A percentile compares a stretch with the other conserved stretches of the same genome.
Evolutionary conservation across 2,888 invertebrate species (phyloP).

Genomic region (Laspeyria flexula): DNA sequence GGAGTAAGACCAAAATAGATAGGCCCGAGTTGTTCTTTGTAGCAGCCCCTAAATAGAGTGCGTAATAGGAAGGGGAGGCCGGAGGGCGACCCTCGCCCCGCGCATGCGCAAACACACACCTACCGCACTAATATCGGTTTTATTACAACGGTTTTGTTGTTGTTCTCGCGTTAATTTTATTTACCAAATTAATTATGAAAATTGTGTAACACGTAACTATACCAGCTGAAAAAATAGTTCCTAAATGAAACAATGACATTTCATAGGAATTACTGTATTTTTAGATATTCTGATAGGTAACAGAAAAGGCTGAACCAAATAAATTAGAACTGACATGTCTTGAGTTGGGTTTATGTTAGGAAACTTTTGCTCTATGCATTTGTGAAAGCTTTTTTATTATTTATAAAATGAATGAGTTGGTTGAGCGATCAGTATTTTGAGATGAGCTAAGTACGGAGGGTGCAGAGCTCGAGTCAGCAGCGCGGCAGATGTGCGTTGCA

Average conservation of each 20-base stretch:
- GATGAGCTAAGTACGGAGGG: constrained; percentile 53
- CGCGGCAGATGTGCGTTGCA: constrained; percentile 73
- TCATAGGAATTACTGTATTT: background rate
- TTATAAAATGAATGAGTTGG: constrained; percentile 20
- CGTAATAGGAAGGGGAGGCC: constrained; percentile 82
- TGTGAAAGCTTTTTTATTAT: background rate
- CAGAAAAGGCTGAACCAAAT: too few species aligned
- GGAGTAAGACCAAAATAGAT: constrained; percentile 81
- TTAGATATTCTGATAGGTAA: background rate
- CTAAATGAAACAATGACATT: background rate
- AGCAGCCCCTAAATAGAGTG: constrained; percentile 85
- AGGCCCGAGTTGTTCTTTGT: constrained; percentile 79
- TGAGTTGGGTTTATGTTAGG: background rate
- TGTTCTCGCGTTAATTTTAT: constrained; percentile 61
- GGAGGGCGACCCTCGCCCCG: constrained; percentile 64
- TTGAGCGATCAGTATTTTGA: constrained; percentile 35
- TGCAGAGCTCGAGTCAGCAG: constrained; percentile 51
- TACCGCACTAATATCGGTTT: constrained; percentile 76
- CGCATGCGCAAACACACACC: constrained; percentile 68
- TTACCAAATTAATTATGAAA: constrained; percentile 37
- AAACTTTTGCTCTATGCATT: background rate
- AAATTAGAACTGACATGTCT: background rate
- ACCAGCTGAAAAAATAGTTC: background rate
- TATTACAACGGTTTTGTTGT: constrained; percentile 77
- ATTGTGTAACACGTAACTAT: constrained; percentile 4